Evolutionary conservation across 1,140 invertebrate genomes (phyloP).

Genomic region (Drosophila truncata): DNA sequence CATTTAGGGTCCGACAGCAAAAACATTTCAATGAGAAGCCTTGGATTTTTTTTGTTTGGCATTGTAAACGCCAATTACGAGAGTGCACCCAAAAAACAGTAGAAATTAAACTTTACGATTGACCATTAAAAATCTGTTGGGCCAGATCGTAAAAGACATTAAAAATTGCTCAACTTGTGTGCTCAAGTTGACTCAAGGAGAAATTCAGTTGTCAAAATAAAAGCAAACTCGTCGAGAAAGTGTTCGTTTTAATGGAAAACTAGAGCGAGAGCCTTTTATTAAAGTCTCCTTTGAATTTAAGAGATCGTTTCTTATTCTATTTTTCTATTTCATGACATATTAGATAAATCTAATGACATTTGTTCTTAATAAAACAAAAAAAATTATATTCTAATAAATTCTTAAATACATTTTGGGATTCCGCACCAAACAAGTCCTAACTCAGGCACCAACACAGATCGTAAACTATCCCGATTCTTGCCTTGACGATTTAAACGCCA

Average conservation of each 20-base stretch:
- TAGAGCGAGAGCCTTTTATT: neutral
- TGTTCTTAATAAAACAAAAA: neutral
- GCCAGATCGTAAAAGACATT: slow-evolving; percentile 38
- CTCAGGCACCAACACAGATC: slow-evolving; percentile 29
- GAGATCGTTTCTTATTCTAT: neutral
- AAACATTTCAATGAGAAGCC: slow-evolving; percentile 24
- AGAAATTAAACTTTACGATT: slow-evolving; percentile 40
- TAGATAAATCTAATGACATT: neutral
- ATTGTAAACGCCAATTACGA: slow-evolving; percentile 34
- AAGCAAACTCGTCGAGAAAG: slow-evolving; percentile 23
- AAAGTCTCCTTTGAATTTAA: neutral
- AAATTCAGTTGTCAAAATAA: slow-evolving; percentile 19
- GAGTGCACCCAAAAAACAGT: slow-evolving; percentile 29
- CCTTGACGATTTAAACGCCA: slow-evolving; percentile 74
- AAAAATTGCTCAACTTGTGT: slow-evolving; percentile 31
- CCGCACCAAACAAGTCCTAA: neutral
- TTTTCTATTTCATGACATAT: neutral
- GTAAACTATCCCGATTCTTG: slow-evolving; percentile 50
- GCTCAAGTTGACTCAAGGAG: slow-evolving; percentile 10
- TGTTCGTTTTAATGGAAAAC: slow-evolving; percentile 1
- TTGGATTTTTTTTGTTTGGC: slow-evolving; percentile 11
- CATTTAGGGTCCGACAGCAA: slow-evolving; percentile 22
- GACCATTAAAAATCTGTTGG: slow-evolving; percentile 47
- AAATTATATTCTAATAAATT: neutral
- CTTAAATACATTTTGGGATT: neutral